These are phyloP conservation scores for Nebria ingens DNA, from an alignment of 1,140 invertebrate genomes.

Conservation along the genomic window DNA sequence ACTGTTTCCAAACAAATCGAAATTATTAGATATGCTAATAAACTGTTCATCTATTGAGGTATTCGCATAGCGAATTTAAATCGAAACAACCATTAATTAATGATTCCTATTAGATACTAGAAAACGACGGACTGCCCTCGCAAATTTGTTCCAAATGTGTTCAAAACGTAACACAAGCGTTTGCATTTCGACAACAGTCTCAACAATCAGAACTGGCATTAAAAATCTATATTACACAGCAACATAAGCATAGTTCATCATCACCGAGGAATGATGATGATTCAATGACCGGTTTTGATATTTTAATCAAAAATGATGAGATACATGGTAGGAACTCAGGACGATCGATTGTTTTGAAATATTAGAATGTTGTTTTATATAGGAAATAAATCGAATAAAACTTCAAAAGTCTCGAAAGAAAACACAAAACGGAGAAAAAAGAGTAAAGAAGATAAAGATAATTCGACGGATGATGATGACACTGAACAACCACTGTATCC, in stretches of 20 bases:
- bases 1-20: background rate
- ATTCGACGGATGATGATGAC: no score
- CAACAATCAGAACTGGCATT: background rate
- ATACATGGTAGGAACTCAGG: background rate
- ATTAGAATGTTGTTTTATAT: no score
- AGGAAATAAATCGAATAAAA: background rate
- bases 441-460: background rate
- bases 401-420: background rate
- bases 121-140: slow-evolving; percentile 7
- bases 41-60: background rate
- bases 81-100: background rate
- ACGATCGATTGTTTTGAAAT: no score
- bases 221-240: background rate
- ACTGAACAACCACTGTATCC: background rate
- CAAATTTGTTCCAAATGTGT: slow-evolving; percentile 6
- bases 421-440: background rate
- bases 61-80: no score
- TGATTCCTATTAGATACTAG: slow-evolving; percentile 2
- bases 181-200: slow-evolving; percentile 1
- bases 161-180: slow-evolving; percentile 1
- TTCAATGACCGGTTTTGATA: background rate
- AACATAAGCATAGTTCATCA: background rate
- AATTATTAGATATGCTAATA: background rate
- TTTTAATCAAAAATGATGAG: background rate
- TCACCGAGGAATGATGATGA: background rate